Base-by-base conservation (phyloP, 1,140 invertebrate species). In the Dendrolimus kikuchii region DNA sequence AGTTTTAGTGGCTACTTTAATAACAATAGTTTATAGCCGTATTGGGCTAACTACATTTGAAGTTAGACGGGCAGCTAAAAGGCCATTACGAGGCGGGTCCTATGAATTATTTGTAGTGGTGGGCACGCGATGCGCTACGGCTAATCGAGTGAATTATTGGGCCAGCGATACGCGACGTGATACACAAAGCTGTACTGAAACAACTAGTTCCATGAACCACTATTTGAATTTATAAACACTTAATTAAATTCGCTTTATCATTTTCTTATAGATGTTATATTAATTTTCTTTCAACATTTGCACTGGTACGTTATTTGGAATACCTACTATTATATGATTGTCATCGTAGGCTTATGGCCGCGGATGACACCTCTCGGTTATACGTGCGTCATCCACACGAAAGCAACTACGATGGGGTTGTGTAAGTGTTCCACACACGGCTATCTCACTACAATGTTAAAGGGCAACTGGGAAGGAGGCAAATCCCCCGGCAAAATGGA, bases 41-140 rank as follows among this genome's bases (percentile, higher is more conserved):
- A 67, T 66, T 60, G 51, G 50, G 57, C 63, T 78, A 77, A 80
- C 74, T 69, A 76, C 68, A 66, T 84, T 81, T 70, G 68, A 79
- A 84, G 71, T 74, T 77, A 68, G 64, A 66, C 64, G 71, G 66
- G 62, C 74, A 71, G 72, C 76, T 80, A 82, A 84, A 84, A 78
- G 76, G 74, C 71, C 64, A 81, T 82, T 79, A 79, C 63, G 55
- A 64, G 76, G 68, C 72, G 64, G 62, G 49, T 64, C 55, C 55
- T 80, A 80, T 85, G 77, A 85, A 85, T 82, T 85, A 85, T 85
- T 85, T 73, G 77, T 75, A 66, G 70, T 64, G 59, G 66, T 51
- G 62, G 62, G 70, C 77, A 79, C 72, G 81, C 74, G 69, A 79
- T 66, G 60, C 53, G 47, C 41, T 51, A 23, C 57, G 58, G 57